Percentiles rank a stretch among this genome's conserved stretches.
Evolutionary conservation across 2,888 invertebrate genomes (phyloP).

Genomic region (Corythucha ciliata): DNA sequence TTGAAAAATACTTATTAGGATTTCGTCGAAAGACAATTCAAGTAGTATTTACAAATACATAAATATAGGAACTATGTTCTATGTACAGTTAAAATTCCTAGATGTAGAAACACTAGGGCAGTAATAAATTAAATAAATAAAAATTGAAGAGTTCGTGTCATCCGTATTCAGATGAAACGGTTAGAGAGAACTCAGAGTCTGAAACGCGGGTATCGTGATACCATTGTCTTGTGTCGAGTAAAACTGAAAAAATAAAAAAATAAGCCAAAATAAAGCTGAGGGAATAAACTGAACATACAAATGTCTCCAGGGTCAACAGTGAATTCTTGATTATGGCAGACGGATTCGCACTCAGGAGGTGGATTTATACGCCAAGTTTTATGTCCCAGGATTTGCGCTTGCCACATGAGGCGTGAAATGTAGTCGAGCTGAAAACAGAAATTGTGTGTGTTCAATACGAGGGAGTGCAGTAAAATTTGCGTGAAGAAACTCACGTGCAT

Average conservation of each 20-base stretch:
- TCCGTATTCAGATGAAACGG: conserved; percentile 87
- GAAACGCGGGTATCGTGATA: conserved; percentile 79
- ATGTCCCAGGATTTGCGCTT: conserved; percentile 76
- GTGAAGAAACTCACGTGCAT: conserved; percentile 63
- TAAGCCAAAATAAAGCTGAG: conserved; percentile 8
- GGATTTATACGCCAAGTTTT: conserved; percentile 80
- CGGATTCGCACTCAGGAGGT: conserved; percentile 73
- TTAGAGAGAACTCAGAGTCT: conserved; percentile 71
- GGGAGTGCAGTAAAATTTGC: too few species aligned
- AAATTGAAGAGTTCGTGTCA: conserved; percentile 38
- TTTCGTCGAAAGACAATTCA: too few species aligned
- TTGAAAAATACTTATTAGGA: too few species aligned
- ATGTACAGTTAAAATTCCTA: too few species aligned
- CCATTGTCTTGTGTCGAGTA: conserved; percentile 84
- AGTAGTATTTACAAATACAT: too few species aligned
- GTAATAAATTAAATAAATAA: too few species aligned
- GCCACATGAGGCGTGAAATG: conserved; percentile 86
- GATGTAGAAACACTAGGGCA: too few species aligned
- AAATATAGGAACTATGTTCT: too few species aligned
- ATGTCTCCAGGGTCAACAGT: conserved; percentile 79
- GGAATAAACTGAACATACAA: not conserved
- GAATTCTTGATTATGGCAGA: conserved; percentile 64
- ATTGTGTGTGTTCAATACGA: not conserved
- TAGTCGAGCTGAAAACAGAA: conserved; percentile 64
- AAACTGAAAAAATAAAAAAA: conserved; percentile 49